These are phyloP conservation scores for Lottia gigantea DNA, from an alignment of 2,888 invertebrate genomes.

Conservation along the genomic window DNA sequence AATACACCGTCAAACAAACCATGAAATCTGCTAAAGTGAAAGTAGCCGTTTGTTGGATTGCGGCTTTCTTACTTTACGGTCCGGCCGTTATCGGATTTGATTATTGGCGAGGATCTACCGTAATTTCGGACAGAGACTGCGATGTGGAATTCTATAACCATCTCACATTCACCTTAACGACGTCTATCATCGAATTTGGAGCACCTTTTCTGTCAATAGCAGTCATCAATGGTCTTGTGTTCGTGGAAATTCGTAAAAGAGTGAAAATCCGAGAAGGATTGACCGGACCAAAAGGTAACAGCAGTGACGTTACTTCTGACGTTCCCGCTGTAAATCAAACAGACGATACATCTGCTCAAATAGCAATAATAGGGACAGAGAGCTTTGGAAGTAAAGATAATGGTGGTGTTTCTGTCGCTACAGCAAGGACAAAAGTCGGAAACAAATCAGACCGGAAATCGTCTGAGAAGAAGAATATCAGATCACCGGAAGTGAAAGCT, in stretches of 20 bases:
- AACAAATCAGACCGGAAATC: background rate
- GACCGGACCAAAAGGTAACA: background rate
- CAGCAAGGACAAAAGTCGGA: no score
- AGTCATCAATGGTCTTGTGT: slow-evolving; percentile 40
- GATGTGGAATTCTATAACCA: slow-evolving; percentile 46
- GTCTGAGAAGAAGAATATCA: background rate
- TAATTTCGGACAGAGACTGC: slow-evolving; percentile 39
- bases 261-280: background rate
- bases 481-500: slow-evolving; percentile 33
- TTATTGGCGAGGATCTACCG: slow-evolving; percentile 39
- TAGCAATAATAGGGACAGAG: background rate
- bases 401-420: background rate
- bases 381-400: background rate
- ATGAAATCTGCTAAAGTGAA: slow-evolving; percentile 28
- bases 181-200: slow-evolving; percentile 45
- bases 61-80: slow-evolving; percentile 40
- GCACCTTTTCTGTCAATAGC: slow-evolving; percentile 39
- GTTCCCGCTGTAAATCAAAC: no score
- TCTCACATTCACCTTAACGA: slow-evolving; percentile 36
- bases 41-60: slow-evolving; percentile 40
- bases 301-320: no score
- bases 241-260: slow-evolving; percentile 38
- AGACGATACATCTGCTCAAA: no score
- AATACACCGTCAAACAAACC: slow-evolving; percentile 37
- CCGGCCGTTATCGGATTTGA: slow-evolving; percentile 52